A percentile compares a stretch with the other conserved stretches of the same genome.
phyloP scores from a whole-genome alignment of 2,113 vertebrate genomes.

The Casuarius casuarius region DNA sequence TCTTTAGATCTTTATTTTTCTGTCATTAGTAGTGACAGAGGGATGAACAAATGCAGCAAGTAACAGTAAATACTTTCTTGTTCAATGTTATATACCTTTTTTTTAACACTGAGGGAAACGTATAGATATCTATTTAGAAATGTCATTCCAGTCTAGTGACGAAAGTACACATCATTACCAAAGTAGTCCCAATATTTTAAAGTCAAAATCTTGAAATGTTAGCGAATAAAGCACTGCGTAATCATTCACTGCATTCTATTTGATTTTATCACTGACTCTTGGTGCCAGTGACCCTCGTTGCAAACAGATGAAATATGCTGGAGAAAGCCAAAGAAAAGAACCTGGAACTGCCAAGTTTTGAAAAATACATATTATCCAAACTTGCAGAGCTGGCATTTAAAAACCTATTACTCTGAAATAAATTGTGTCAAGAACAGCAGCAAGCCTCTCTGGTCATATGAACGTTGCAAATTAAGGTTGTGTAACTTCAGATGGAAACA shows the following conservation, averaged over 20 bases:
- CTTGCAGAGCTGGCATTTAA: neutral
- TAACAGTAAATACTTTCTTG: neutral
- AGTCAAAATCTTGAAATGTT: neutral
- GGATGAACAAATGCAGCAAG: neutral
- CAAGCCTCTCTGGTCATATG: neutral
- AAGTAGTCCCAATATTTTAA: neutral
- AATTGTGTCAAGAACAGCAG: neutral
- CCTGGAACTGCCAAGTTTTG: neutral
- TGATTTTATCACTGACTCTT: slow-evolving; percentile 1
- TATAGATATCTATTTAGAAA: neutral
- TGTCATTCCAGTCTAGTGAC: neutral
- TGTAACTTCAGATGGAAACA: neutral
- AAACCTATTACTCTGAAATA: neutral
- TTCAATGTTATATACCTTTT: neutral
- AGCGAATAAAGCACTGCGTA: neutral
- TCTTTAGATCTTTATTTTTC: neutral
- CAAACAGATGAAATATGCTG: neutral
- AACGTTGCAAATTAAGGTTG: neutral
- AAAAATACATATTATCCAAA: neutral
- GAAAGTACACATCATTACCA: neutral
- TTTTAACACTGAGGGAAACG: neutral
- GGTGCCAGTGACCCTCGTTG: neutral
- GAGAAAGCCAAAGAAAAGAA: neutral
- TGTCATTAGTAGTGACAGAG: neutral
- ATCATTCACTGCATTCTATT: neutral